Evolutionary conservation across 2,888 invertebrate species (phyloP).

Genomic region (Choristoneura rosaceana): DNA sequence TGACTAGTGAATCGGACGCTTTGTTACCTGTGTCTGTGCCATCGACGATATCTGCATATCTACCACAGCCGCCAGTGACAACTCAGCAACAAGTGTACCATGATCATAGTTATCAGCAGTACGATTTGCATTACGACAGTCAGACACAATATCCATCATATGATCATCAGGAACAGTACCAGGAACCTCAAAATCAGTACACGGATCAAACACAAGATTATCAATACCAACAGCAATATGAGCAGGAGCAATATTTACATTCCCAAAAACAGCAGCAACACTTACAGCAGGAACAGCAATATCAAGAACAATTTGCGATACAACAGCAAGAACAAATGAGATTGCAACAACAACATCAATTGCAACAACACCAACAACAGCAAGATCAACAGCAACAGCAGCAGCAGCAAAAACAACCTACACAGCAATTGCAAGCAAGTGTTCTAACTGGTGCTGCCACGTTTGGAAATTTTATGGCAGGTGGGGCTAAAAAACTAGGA

Average conservation of each 20-base stretch:
- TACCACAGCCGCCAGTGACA: constrained; percentile 67
- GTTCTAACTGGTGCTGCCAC: constrained; percentile 79
- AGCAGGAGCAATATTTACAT: constrained; percentile 52
- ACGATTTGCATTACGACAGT: constrained; percentile 59
- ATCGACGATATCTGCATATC: constrained; percentile 66
- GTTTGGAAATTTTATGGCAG: constrained; percentile 80
- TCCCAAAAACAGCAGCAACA: constrained; percentile 47
- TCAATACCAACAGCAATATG: constrained; percentile 49
- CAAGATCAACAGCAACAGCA: constrained; percentile 69
- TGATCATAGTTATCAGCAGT: constrained; percentile 64
- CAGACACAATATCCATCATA: constrained; percentile 53
- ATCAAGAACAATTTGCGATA: constrained; percentile 57
- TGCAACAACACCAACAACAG: constrained; percentile 58
- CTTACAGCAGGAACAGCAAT: constrained; percentile 54
- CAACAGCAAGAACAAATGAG: constrained; percentile 51
- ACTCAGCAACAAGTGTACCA: constrained; percentile 66
- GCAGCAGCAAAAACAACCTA: constrained; percentile 68
- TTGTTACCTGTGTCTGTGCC: constrained; percentile 68
- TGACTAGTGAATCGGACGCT: constrained; percentile 67
- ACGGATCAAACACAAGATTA: constrained; percentile 52
- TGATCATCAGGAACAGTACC: constrained; percentile 50
- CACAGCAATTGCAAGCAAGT: constrained; percentile 75
- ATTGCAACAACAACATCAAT: constrained; percentile 59
- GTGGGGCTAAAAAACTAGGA: constrained; percentile 81
- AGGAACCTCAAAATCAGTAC: constrained; percentile 49